phyloP scores from a whole-genome alignment of 2,797 vertebrate species.

The Poecile montanus region DNA sequence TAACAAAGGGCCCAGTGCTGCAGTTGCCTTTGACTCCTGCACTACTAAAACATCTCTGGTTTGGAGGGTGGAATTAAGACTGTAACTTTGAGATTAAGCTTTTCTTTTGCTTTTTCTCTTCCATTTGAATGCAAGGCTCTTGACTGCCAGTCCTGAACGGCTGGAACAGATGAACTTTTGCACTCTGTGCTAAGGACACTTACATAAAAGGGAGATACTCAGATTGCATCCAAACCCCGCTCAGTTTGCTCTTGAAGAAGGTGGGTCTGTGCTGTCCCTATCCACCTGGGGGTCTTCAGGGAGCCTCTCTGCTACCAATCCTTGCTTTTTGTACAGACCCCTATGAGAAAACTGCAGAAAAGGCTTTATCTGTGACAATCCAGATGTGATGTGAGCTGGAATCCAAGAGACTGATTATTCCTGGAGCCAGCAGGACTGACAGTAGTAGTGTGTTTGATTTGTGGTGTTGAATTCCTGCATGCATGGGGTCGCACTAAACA shows the following conservation, averaged over 20 bases:
- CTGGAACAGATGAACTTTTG: neutral
- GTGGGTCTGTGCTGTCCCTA: neutral
- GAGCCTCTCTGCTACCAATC: neutral
- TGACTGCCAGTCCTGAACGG: neutral
- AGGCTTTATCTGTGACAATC: neutral
- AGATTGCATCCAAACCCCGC: neutral
- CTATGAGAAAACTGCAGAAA: neutral
- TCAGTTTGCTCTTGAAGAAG: neutral
- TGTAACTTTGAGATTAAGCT: neutral
- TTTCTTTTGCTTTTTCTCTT: neutral
- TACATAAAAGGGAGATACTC: neutral
- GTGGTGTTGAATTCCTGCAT: neutral
- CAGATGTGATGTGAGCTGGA: neutral
- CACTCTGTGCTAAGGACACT: neutral
- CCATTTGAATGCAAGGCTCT: neutral
- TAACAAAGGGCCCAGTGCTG: neutral
- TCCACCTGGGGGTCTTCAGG: neutral
- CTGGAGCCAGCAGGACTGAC: neutral
- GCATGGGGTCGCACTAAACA: neutral
- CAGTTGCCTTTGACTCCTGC: neutral
- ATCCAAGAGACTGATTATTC: neutral
- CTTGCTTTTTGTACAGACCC: neutral
- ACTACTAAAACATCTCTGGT: neutral
- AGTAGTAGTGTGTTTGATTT: neutral
- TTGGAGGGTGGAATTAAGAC: neutral